A percentile compares a stretch with the other conserved stretches of the same genome.
Evolutionary conservation across 2,888 invertebrate genomes (phyloP).

Genomic region (Ectropis crepuscularia): DNA sequence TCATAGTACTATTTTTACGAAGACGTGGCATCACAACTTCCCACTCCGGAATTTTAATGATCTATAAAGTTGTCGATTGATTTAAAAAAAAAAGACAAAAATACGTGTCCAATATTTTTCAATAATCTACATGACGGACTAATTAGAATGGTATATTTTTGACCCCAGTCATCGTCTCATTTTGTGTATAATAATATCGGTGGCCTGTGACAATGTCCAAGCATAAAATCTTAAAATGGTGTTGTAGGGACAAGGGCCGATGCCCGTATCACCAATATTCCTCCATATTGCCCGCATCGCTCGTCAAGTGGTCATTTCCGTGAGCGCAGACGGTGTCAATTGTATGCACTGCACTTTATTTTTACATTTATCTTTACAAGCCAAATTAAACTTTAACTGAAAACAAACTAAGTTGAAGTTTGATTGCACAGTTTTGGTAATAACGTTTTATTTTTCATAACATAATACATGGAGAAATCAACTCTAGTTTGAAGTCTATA

Average conservation of each 20-base stretch:
- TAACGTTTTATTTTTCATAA: conserved; percentile 53
- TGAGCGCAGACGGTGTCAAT: conserved; percentile 63
- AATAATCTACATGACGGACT: too few relatives aligned
- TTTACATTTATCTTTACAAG: conserved; percentile 34
- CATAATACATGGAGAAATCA: conserved; percentile 10
- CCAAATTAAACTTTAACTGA: conserved; percentile 19
- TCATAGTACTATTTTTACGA: too few relatives aligned
- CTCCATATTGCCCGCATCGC: conserved; percentile 59
- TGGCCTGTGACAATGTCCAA: not conserved
- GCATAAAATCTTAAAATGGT: conserved; percentile 19
- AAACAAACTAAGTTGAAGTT: conserved; percentile 29
- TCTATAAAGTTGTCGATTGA: too few relatives aligned
- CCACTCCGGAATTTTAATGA: too few relatives aligned
- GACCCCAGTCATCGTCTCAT: too few relatives aligned
- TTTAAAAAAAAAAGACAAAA: too few relatives aligned
- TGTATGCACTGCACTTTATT: conserved; percentile 62
- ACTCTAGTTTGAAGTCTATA: conserved; percentile 6
- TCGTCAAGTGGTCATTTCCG: conserved; percentile 68
- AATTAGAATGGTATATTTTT: too few relatives aligned
- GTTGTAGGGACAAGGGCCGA: conserved; percentile 5
- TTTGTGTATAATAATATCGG: too few relatives aligned
- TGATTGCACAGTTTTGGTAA: not conserved
- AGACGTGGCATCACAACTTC: too few relatives aligned
- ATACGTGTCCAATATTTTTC: too few relatives aligned
- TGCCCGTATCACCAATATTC: conserved; percentile 24